phyloP scores from a whole-genome alignment of 2,888 invertebrate genomes.

The Zele albiditarsus region DNA sequence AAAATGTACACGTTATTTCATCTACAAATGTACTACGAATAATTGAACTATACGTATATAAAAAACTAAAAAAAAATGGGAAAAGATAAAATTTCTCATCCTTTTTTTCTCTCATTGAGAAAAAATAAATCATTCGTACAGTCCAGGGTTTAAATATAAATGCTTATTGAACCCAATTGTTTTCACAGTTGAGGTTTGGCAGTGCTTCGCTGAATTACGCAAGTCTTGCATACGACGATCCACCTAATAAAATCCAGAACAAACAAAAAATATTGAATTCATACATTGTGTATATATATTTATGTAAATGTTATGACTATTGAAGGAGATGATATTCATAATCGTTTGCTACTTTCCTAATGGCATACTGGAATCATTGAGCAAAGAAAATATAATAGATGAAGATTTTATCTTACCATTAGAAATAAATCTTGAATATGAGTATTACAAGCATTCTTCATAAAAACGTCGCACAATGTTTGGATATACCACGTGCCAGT shows the following conservation, averaged over 20 bases:
- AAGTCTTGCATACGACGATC: conserved; percentile 59
- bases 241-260: conserved; percentile 54
- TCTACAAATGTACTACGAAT: neutral
- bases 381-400: neutral
- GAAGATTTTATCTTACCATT: conserved; percentile 54
- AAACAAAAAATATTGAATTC: conserved; percentile 15
- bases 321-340: no score
- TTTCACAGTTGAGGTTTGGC: conserved; percentile 62
- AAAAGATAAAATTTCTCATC: conserved; percentile 17
- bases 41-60: neutral
- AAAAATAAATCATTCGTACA: conserved; percentile 52
- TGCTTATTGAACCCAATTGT: conserved; percentile 64
- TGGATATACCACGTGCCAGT: conserved; percentile 78
- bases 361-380: no score
- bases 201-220: conserved; percentile 47
- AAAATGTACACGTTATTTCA: neutral
- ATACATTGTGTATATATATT: neutral
- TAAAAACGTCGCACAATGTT: conserved; percentile 74
- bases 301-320: neutral
- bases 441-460: conserved; percentile 61
- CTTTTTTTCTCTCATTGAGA: neutral
- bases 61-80: conserved; percentile 9
- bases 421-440: conserved; percentile 64
- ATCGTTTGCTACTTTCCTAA: no score
- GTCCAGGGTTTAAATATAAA: conserved; percentile 67